Base-by-base conservation (phyloP, 2,797 vertebrate species). In the Rousettus madagascariensis region DNA sequence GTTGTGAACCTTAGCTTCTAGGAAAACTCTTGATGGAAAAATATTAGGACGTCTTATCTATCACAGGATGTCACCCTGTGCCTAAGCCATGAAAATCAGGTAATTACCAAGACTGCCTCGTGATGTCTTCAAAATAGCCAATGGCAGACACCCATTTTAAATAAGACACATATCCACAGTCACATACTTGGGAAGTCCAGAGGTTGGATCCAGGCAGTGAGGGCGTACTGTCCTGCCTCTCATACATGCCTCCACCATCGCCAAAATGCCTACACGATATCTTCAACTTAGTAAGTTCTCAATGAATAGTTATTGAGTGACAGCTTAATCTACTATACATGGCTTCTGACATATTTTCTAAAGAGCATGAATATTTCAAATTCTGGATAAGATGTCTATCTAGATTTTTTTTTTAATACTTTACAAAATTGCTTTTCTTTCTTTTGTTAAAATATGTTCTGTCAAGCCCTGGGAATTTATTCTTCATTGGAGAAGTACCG, bases 391-490 rank as follows among this genome's bases (percentile, higher is more conserved):
- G 15, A 55, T 83, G 36, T 69, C 41, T 68, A 59, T 61, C 55
- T 83, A 91, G 63, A 15, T 33, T 75, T 95, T 90, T 95, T 92
- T 91, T 36, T 68, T 61, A 49, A 86, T 92, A n/a, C 36, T 86
- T 86, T 68, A 55, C 6, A 92, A 69, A 86, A 93, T 51, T 33
- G 57, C 51, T 79, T 80, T 68, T 78, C 22, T 94, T 96, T 84
- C 74, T 88, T 87, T 88, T 85, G 71, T 86, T 83, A 53, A 77
- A 92, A 49, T 72, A 83, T 46, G 28, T 85, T 90, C 66, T 38
- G 11, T 22, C 72, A 28, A 93, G 69, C 36, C 61, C 8, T 85
- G 84, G 75, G 86, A 80, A 69, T 84, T 72, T 95, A 80, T 59
- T 93, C 84, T 74, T 86, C 79, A 84, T 36, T 77, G 30, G 72